Conservation (phyloP, 2,113 vertebrate species). For the Gallinago undulata region DNA sequence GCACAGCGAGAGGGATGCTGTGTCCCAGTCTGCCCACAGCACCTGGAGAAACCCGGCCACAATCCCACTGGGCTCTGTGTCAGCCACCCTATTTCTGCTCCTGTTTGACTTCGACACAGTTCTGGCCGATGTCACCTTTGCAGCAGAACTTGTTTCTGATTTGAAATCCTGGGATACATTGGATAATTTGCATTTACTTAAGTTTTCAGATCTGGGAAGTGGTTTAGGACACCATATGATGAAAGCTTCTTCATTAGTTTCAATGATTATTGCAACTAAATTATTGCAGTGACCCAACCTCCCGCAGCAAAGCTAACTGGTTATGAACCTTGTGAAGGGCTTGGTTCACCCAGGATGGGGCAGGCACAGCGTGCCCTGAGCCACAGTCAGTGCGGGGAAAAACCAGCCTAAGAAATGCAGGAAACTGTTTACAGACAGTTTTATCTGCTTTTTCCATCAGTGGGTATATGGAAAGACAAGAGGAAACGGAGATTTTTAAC, state of each 20-base stretch:
- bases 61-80: rapidly evolving
- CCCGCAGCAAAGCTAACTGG: not conserved
- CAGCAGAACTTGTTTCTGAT: not conserved
- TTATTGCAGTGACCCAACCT: not conserved
- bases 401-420: not conserved
- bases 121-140: rapidly evolving
- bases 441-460: not conserved
- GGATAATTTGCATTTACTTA: not conserved
- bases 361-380: rapidly evolving
- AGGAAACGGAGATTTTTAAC: not conserved
- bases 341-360: rapidly evolving
- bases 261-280: not conserved
- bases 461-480: not conserved
- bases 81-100: not conserved
- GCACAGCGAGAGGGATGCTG: rapidly evolving
- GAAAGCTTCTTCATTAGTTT: not conserved
- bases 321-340: rapidly evolving
- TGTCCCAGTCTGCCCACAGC: not conserved
- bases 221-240: not conserved
- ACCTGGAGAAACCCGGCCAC: too few species aligned
- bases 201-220: not conserved
- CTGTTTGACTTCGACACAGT: rapidly evolving
- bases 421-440: rapidly evolving
- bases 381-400: rapidly evolving
- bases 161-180: not conserved